These are phyloP conservation scores for Polydrusus tereticollis DNA, from an alignment of 2,888 invertebrate species.

Conservation along the genomic window DNA sequence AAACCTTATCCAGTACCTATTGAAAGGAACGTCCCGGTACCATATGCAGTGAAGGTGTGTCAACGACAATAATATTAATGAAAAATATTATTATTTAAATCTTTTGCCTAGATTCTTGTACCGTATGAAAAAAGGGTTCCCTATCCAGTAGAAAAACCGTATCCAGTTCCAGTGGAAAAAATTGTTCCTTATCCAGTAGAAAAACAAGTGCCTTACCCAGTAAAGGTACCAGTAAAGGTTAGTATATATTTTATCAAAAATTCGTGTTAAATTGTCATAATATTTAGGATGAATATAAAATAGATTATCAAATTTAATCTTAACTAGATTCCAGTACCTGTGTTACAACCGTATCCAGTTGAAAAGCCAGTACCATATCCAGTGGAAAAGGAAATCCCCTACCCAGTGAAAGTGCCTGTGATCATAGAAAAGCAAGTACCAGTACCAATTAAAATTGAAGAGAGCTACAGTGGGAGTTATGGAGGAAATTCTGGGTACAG, in stretches of 20 bases:
- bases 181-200: constrained; percentile 69
- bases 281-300: too few species aligned
- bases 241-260: not conserved
- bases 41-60: constrained; percentile 58
- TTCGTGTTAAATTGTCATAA: too few species aligned
- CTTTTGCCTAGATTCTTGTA: constrained; percentile 54
- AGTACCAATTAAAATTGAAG: constrained; percentile 55
- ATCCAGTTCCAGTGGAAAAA: constrained; percentile 66
- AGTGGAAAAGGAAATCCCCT: constrained; percentile 58
- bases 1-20: constrained; percentile 71
- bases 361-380: too few species aligned
- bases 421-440: constrained; percentile 70
- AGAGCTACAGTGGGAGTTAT: constrained; percentile 45
- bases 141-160: constrained; percentile 67
- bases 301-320: not conserved
- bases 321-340: constrained; percentile 11
- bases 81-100: not conserved
- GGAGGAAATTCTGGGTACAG: not conserved
- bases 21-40: constrained; percentile 29
- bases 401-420: constrained; percentile 68
- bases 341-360: constrained; percentile 55
- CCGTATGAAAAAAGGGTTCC: constrained; percentile 68
- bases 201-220: constrained; percentile 69
- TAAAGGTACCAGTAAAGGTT: constrained; percentile 68
- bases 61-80: not conserved